Percentiles rank a stretch among this genome's conserved stretches.
These are phyloP conservation scores for Samia ricini DNA, from an alignment of 1,140 invertebrate genomes.

Conservation along the genomic window DNA sequence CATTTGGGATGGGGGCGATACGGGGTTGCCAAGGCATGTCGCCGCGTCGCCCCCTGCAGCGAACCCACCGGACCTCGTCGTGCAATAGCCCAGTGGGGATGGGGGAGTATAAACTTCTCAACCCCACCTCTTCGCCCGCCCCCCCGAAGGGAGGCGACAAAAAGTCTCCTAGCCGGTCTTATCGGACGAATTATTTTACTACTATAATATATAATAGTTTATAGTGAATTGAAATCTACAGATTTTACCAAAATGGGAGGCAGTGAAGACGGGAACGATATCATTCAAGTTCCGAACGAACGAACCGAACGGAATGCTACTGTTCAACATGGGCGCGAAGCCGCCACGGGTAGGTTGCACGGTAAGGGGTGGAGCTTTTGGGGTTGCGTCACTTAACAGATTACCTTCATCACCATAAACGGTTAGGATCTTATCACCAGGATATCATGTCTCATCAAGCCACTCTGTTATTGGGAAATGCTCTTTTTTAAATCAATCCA, in stretches of 20 bases:
- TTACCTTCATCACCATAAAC: constrained; percentile 35
- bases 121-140: no score
- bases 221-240: constrained; percentile 48
- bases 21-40: no score
- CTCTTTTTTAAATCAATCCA: constrained; percentile 10
- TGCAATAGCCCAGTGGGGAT: no score
- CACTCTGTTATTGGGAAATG: constrained; percentile 30
- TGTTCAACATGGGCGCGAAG: constrained; percentile 92
- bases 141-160: no score
- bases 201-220: not conserved
- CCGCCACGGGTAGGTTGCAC: constrained; percentile 83
- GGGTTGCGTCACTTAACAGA: constrained; percentile 56
- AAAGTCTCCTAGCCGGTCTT: no score
- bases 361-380: constrained; percentile 78
- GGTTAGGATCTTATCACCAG: constrained; percentile 10
- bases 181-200: no score
- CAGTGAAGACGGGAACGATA: constrained; percentile 90
- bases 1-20: no score
- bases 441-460: constrained; percentile 26
- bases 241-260: constrained; percentile 93
- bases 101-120: no score
- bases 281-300: constrained; percentile 96
- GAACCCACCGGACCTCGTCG: no score
- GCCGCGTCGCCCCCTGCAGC: no score
- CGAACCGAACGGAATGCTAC: constrained; percentile 94